Base-by-base conservation (phyloP, 2,113 vertebrate genomes). In the Athene cunicularia region DNA sequence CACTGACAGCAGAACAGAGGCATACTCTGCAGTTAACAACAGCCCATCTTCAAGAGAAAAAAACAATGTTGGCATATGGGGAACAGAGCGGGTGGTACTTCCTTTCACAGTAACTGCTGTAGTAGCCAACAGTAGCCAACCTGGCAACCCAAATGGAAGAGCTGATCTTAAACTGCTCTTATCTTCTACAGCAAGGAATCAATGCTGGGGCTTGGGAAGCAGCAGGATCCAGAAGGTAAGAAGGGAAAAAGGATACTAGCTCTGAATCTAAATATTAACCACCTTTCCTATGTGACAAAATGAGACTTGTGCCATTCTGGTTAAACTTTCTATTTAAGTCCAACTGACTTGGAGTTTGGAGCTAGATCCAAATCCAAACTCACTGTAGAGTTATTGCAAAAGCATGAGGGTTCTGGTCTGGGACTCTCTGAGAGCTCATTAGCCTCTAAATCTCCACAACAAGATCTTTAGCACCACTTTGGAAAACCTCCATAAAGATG, bases 1-100 rank as follows among this genome's bases (percentile, higher is more conserved):
- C 52, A 53, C 77, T 20, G 49, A 43, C 55, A 82, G 77, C 59
- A 86, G 58, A 72, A n/a, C 23, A 39, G 6, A 52, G n/a, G 30
- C 80, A 52, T 64, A 37, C 79, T 73, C 80, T 95, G 75, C 92
- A 94, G 95, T 94, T 95, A 96, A 86, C 81, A 88, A 14, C 39
- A 43, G 55, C 80, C 47, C 71, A 82, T 71, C 72, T 66, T 77
- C 67, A 49, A 16, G 43, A n/a, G n/a, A 63, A 63, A 62, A 37
- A 95, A 93, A 80, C 86, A 79, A 80, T n/a, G 80, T 74, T 94
- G 72, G 52, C 47, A 39, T 11, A 86, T 50, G 75, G 93, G 87
- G 92, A 95, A 60, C 43, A 26, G n/a, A 76, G 96, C 94, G 93
- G 72, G 68, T 72, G 92, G 72, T 24, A 27, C 11, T 80, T 79